These are phyloP conservation scores for Drosophila sucinea DNA, from an alignment of 1,140 invertebrate genomes.

Conservation along the genomic window DNA sequence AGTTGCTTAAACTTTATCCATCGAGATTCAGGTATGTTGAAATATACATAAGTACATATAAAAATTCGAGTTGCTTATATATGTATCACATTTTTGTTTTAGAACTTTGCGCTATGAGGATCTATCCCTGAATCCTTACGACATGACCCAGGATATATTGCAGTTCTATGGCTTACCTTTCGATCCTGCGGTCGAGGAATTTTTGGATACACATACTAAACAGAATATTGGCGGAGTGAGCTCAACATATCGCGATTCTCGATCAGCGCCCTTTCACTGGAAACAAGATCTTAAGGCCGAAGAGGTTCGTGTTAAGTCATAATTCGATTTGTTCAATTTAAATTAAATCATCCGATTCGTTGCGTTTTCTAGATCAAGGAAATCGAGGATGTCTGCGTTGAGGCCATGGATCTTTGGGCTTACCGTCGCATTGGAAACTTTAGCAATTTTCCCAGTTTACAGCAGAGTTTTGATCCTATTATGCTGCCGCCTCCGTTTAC, in stretches of 20 bases:
- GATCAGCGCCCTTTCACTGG: conserved; percentile 93
- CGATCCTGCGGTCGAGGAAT: conserved; percentile 88
- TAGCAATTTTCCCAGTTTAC: conserved; percentile 82
- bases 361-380: conserved; percentile 64
- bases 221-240: conserved; percentile 91
- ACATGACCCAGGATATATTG: conserved; percentile 88
- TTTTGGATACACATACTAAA: conserved; percentile 92
- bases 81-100: conserved; percentile 51
- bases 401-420: conserved; percentile 93
- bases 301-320: conserved; percentile 84
- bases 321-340: not conserved
- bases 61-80: not conserved
- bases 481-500: conserved; percentile 78
- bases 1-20: conserved; percentile 88
- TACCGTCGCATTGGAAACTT: conserved; percentile 85
- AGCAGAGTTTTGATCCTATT: conserved; percentile 78
- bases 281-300: conserved; percentile 88
- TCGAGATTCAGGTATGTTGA: conserved; percentile 89
- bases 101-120: conserved; percentile 94
- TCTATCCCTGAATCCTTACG: conserved; percentile 90
- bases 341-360: not conserved
- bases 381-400: conserved; percentile 87
- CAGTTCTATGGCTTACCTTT: conserved; percentile 90
- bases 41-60: too few species aligned
- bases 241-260: conserved; percentile 92